These are phyloP conservation scores for Cladopsammia gracilis DNA, from an alignment of 64 coral and sea anemone genomes.

Conservation along the genomic window DNA sequence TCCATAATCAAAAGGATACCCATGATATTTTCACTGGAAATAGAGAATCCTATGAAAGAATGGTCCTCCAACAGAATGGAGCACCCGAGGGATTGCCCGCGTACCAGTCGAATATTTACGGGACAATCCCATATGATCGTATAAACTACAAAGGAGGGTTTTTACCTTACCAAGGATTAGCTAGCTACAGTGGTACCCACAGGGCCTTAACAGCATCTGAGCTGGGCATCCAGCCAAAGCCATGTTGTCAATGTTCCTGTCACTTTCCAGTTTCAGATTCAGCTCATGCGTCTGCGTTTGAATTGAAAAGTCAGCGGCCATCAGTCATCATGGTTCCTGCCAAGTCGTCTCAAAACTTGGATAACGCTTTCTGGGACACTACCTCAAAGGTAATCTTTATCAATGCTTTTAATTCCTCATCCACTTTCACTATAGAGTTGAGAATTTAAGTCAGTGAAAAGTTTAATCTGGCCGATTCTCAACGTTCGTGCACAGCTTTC, in stretches of 20 bases:
- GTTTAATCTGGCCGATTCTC: too few species aligned
- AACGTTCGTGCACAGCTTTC: too few species aligned
- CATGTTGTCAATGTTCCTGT: constrained; percentile 2
- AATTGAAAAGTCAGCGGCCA: constrained; percentile 18
- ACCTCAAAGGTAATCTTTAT: neutral
- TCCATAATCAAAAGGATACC: neutral
- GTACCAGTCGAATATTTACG: constrained; percentile 12
- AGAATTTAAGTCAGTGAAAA: too few species aligned
- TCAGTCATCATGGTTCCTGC: constrained; percentile 49
- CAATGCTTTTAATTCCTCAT: too few species aligned
- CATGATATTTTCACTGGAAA: neutral
- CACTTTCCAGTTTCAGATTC: neutral
- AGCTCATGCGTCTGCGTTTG: neutral
- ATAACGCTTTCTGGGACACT: neutral
- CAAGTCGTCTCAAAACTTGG: neutral
- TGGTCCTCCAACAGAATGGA: neutral
- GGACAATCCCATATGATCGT: neutral
- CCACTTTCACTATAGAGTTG: too few species aligned
- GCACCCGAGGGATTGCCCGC: neutral
- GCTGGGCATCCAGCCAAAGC: neutral
- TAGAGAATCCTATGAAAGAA: neutral
- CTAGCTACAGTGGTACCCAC: constrained; percentile 7
- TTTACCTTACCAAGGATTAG: neutral
- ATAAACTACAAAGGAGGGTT: neutral
- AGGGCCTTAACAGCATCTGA: constrained; percentile 36